Percentiles rank a stretch among this genome's conserved stretches.
Conservation (phyloP, 2,888 invertebrate genomes). For the Pristionchus mayeri region DNA sequence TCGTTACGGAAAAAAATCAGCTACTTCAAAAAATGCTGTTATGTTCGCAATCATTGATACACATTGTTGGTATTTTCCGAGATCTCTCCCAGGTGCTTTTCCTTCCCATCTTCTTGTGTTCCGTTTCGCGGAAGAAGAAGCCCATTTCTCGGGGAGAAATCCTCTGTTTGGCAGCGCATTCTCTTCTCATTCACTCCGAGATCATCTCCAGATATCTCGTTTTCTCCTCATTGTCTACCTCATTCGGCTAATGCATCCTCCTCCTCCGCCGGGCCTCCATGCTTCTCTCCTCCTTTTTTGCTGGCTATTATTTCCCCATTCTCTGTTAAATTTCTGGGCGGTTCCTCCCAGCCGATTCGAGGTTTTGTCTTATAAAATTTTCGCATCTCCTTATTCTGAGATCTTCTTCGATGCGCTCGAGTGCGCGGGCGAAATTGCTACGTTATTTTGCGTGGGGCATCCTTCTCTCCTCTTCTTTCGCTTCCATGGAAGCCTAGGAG, state of each 20-base stretch:
- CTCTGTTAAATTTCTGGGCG: background rate
- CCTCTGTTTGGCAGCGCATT: background rate
- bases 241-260: slow-evolving; percentile 16
- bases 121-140: background rate
- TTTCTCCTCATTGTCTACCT: background rate
- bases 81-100: background rate
- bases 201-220: background rate
- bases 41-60: too few relatives aligned
- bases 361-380: too few relatives aligned
- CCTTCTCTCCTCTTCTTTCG: slow-evolving; percentile 8
- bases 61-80: too few relatives aligned
- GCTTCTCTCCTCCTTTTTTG: slow-evolving; percentile 21
- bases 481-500: background rate
- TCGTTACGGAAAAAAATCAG: too few relatives aligned
- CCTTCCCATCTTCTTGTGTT: background rate
- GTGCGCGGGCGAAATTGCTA: slow-evolving; percentile 6
- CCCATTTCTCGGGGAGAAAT: too few relatives aligned
- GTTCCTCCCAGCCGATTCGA: background rate
- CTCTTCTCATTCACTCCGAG: background rate
- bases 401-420: background rate
- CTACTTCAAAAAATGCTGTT: too few relatives aligned
- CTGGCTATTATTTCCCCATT: background rate
- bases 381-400: background rate
- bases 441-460: too few relatives aligned
- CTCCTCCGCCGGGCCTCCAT: too few relatives aligned